Percentiles rank a stretch among this genome's conserved stretches.
phyloP scores from a whole-genome alignment of 1,140 invertebrate genomes.

The Panagrolaimus sp. region DNA sequence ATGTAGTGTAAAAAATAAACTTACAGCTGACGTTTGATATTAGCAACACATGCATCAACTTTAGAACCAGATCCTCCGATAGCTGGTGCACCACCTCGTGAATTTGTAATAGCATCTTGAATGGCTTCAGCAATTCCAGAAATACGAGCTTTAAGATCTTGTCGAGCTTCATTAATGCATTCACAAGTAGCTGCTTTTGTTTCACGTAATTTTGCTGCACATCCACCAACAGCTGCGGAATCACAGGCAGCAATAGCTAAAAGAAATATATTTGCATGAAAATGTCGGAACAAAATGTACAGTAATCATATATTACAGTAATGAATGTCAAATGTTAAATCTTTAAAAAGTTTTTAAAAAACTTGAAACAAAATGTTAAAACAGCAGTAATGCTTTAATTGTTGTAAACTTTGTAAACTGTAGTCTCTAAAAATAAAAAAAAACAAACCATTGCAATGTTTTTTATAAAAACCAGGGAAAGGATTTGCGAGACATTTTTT shows the following conservation, averaged over 20 bases:
- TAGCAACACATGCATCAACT: slow-evolving; percentile 53
- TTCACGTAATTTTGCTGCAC: slow-evolving; percentile 26
- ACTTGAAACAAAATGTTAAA: no score
- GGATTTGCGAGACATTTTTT: slow-evolving; percentile 45
- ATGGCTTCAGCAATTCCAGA: slow-evolving; percentile 55
- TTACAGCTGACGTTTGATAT: slow-evolving; percentile 57
- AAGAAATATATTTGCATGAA: no score
- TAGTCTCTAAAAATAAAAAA: no score
- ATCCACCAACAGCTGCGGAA: slow-evolving; percentile 28
- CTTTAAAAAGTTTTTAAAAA: no score
- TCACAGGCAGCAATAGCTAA: slow-evolving; percentile 46
- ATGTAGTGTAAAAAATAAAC: slow-evolving; percentile 17
- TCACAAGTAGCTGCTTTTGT: slow-evolving; percentile 49
- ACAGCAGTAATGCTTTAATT: no score
- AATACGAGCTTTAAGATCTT: slow-evolving; percentile 52
- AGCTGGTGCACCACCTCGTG: slow-evolving; percentile 22
- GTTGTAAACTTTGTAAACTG: no score
- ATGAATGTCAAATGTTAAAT: no score
- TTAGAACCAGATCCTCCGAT: slow-evolving; percentile 35
- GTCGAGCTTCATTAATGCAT: slow-evolving; percentile 56
- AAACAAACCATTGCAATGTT: slow-evolving; percentile 29
- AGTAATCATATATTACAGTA: no score
- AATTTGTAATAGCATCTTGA: slow-evolving; percentile 43
- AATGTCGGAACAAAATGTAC: no score
- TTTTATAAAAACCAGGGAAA: slow-evolving; percentile 46